Evolutionary conservation across 1,140 invertebrate genomes (phyloP).

Genomic region (Drosophila paulistorum): DNA sequence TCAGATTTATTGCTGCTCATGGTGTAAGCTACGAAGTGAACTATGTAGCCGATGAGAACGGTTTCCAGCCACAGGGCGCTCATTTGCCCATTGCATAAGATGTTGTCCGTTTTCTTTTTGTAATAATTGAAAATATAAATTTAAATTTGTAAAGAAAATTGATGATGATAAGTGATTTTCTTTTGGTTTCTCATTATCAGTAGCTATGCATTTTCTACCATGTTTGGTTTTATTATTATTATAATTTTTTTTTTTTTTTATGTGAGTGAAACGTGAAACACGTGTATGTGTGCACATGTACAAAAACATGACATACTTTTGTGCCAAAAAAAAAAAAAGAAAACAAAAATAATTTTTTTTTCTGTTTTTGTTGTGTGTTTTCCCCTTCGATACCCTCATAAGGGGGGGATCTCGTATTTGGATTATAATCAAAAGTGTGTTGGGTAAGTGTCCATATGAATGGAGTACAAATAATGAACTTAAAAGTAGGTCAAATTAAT

Average conservation of each 20-base stretch:
- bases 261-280: background rate
- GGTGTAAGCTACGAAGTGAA: constrained; percentile 86
- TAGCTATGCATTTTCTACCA: background rate
- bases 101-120: constrained; percentile 27
- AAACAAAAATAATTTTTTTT: no score
- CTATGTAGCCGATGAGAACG: constrained; percentile 90
- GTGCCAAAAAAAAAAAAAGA: no score
- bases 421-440: no score
- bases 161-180: background rate
- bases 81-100: constrained; percentile 84
- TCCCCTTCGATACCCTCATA: no score
- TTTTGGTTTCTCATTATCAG: background rate
- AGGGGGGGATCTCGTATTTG: no score
- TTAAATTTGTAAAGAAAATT: constrained; percentile 17
- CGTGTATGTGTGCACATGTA: no score
- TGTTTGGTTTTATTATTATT: background rate
- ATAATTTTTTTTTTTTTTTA: background rate
- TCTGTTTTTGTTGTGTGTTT: background rate
- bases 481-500: no score
- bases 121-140: constrained; percentile 12
- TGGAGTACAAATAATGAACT: no score
- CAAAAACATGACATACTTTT: no score
- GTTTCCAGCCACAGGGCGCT: constrained; percentile 88
- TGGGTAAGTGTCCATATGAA: no score
- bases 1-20: constrained; percentile 85